Evolutionary conservation across 2,113 vertebrate genomes (phyloP), one percentile per base, ranked within the genome.

Genomic region (Cranoglanis bouderius): DNA sequence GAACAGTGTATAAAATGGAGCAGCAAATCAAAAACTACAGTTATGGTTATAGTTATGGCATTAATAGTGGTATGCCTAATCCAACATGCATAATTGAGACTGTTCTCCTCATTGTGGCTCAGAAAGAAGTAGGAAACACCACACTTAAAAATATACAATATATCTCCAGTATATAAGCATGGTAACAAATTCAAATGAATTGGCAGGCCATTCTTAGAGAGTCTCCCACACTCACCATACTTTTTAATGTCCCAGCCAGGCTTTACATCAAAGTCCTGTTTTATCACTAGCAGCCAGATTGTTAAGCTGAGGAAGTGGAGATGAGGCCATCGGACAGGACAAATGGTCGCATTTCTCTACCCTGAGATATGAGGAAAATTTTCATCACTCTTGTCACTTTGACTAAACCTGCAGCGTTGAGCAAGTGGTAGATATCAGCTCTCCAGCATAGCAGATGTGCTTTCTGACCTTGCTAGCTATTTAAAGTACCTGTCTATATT

Each of bases 271-370:
- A 89, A 91, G 90, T 61, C 53, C 55, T 61, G 57, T 87, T 84
- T 90, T 91, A 91, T 91, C 90, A 6, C 82, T 85, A 85, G 65
- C 88, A 91, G 55, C 82, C 90, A 89, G 90, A 78, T 46, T 40
- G 26, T 67, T 43, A 53, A 70, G 70, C 12, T 55, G 53, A n/a
- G 43, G 80, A 55, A 29, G 40, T 53, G 53, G 43, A 87, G 74
- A 82, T 46, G 63, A 53, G 65, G 6, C 85, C 82, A 77, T 61
- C 77, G 78, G 88, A 87, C 88, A 40, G 72, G 51, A 43, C 72
- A 51, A 57, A 89, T 14, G 51, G 49, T 85, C 80, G 51, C 38
- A 70, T 89, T 89, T 85, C 46, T 46, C 63, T 70, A 84, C 46
- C 72, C 51, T 65, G 74, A 87, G 88, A 87, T 89, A 88, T 46